Conservation (phyloP, 1,140 invertebrate genomes). For the Gryon sp. region DNA sequence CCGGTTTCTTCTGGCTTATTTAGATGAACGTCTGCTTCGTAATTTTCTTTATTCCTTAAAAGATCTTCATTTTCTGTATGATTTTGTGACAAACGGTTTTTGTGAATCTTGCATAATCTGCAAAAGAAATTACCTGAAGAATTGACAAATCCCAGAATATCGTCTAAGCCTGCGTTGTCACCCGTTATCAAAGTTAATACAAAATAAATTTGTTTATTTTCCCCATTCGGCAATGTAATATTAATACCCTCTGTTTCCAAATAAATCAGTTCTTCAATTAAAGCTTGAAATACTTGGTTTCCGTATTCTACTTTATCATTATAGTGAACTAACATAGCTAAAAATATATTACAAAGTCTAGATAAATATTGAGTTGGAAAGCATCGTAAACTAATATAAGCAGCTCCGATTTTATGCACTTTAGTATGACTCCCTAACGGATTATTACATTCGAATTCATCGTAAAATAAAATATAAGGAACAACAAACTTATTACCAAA, state of each 20-base stretch:
- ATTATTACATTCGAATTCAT: conserved; percentile 65
- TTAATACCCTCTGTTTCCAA: conserved; percentile 36
- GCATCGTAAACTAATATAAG: conserved; percentile 58
- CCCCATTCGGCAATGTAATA: conserved; percentile 16
- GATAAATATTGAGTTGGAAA: conserved; percentile 58
- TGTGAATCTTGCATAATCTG: conserved; percentile 37
- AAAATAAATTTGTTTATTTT: conserved; percentile 38
- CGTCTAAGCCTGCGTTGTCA: conserved; percentile 43
- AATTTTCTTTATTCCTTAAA: conserved; percentile 38
- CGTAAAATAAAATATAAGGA: conserved; percentile 55
- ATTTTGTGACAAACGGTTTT: conserved; percentile 9
- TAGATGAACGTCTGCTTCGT: conserved; percentile 27
- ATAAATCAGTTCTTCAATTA: conserved; percentile 45
- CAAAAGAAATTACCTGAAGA: conserved; percentile 46
- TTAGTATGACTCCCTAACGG: conserved; percentile 58
- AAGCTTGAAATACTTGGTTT: conserved; percentile 33
- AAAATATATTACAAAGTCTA: conserved; percentile 57
- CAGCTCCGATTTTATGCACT: conserved; percentile 61
- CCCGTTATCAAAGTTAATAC: conserved; percentile 30
- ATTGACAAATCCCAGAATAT: conserved; percentile 38
- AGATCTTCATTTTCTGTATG: conserved; percentile 19
- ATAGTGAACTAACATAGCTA: conserved; percentile 56
- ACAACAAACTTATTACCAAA: conserved; percentile 53
- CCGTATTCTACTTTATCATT: conserved; percentile 44
- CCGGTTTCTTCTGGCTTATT: conserved; percentile 38